Base-by-base conservation (phyloP, 2,888 invertebrate genomes). In the Ichneumoninae sp. region DNA sequence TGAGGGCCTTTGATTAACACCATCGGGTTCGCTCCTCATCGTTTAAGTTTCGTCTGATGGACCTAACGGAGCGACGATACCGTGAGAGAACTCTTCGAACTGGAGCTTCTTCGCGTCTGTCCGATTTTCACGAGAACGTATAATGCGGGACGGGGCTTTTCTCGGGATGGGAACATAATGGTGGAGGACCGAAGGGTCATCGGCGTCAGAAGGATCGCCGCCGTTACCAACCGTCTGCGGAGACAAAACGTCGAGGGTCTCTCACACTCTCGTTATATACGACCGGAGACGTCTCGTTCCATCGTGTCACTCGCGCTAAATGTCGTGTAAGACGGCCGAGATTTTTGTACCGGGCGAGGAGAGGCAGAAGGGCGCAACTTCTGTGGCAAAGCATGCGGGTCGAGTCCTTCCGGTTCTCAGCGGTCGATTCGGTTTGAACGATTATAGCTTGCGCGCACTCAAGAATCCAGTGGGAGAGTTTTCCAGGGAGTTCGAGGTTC, bases 1-100 rank as follows among this genome's bases (percentile, higher is more conserved):
- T 80, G 84, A 22, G 84, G 82, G 84, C 62, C 79, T 69, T 76
- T 82, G 84, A 84, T 84, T 84, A 82, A 82, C 84, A 72, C 82
- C 81, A 74, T 84, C 65, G 50, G 16, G 7, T 62, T 13, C 26
- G n/a, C 19, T 36, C 66, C 57, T 68, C 54, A 52, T 66, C 71
- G 66, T 71, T 76, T 79, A 16, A 16, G 66, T 36, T 52, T 36
- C 57, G 76, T 72, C 66, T 70, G 36, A 66, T 71, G 44, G 22
- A 76, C 60, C 66, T 76, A 82, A 82, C 80, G 69, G 68, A 68
- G 52, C 68, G 30, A 82, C 33, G 50, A 80, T 80, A 66, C 47
- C 78, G 69, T 68, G 81, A 78, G 74, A 81, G 76, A 65, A 5
- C 13, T 60, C 60, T 4, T 30, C 30, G 30, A 5, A 22, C 16